These are phyloP conservation scores for Callipepla squamata DNA, from an alignment of 2,113 vertebrate species.

Conservation along the genomic window DNA sequence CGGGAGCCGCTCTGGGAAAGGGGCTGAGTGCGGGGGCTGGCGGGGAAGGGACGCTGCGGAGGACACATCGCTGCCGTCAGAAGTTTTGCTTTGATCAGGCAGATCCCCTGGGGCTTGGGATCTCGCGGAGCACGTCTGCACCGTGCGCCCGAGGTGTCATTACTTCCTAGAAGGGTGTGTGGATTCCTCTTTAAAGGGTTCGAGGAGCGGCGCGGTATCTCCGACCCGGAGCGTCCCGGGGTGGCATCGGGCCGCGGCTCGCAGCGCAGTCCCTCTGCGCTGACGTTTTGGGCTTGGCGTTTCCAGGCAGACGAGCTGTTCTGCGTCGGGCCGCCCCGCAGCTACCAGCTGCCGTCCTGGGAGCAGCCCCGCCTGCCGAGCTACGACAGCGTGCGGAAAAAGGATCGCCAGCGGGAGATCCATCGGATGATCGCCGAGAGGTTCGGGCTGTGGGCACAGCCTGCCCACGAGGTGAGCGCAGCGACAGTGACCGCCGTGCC, in stretches of 20 bases:
- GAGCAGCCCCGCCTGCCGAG: slow-evolving; percentile 79
- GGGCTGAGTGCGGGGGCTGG: background rate
- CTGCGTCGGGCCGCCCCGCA: slow-evolving; percentile 78
- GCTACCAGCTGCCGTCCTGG: slow-evolving; percentile 72
- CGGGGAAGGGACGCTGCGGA: background rate
- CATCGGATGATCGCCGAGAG: slow-evolving; percentile 84
- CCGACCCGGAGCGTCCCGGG: background rate
- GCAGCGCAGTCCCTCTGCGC: rapidly evolving
- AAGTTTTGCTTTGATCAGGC: background rate
- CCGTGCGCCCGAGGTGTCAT: background rate
- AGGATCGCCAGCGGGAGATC: slow-evolving; percentile 85
- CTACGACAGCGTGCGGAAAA: slow-evolving; percentile 84
- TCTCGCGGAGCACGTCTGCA: background rate
- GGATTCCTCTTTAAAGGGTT: background rate
- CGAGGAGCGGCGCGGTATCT: background rate
- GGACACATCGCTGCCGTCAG: background rate
- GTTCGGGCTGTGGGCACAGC: slow-evolving; percentile 82
- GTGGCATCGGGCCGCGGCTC: background rate
- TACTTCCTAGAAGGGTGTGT: background rate
- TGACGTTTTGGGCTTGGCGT: background rate
- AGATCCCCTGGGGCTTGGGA: background rate
- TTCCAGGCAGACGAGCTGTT: slow-evolving; percentile 78
- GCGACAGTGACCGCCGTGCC: background rate
- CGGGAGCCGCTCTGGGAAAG: background rate
- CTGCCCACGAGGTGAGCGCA: slow-evolving; percentile 76